Base-by-base conservation (phyloP, 2,797 vertebrate species). In the Helicolenus hilgendorfi region DNA sequence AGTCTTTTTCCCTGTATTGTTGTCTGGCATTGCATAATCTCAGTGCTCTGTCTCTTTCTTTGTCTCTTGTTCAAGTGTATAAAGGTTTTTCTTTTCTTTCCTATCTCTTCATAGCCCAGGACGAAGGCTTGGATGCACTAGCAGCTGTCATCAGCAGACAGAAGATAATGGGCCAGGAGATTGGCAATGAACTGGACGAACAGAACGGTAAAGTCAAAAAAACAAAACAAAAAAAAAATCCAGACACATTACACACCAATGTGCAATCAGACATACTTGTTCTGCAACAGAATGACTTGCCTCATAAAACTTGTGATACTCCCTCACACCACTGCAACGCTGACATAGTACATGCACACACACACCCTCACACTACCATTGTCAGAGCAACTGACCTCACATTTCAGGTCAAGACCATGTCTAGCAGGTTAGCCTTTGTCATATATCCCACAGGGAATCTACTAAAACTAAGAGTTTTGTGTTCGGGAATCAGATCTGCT, bases 141-240 rank as follows among this genome's bases (percentile, higher is more conserved):
- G 98, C 98, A 60, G 97, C 97, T 1, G 98, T 99, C 95, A 98
- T 99, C 91, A 98, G 98, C 88, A 94, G 98, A 33, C 99, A 99
- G 88, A 99, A 99, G 87, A 97, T 98, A 53, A 99, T 99, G 99
- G 99, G 99, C 41, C 98, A 98, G 89, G 98, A 99, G 73, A 99
- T 99, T 49, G 98, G 99, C 81, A 99, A 99, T 4, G 99, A 99
- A 82, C 96, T 99, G 94, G 98, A 99, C 3, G 98, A 99, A 77
- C 99, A 99, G 53, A 99, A 99, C 0, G 99, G 99, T 99, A 97
- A 98, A 96, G 82, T n/a, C 79, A 62, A 45, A 83, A 45, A 64
- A 49, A 56, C 79, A 59, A 84, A 36, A 84, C n/a, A n/a, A n/a
- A 56, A 41, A 15, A 45, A 45, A 45, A 89, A 89, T 92, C 92